Conservation (phyloP, 2,888 invertebrate species). For the Lydus trimaculatus region DNA sequence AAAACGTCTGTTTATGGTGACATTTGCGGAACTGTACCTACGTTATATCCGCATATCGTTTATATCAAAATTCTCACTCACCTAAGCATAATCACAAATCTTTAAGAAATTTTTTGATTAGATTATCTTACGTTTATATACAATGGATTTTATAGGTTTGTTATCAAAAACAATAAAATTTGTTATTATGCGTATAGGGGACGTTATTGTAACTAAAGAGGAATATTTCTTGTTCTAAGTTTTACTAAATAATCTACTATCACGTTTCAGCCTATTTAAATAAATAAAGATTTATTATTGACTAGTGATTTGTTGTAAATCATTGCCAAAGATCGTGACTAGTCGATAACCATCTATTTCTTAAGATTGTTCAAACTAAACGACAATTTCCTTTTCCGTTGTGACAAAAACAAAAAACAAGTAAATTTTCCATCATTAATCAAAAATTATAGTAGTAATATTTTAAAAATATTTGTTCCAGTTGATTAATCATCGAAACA, state of each 20-base stretch:
- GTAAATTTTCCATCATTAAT: not conserved
- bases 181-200: too few species aligned
- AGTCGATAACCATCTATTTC: slow-evolving; percentile 19
- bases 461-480: not conserved
- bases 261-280: slow-evolving; percentile 40
- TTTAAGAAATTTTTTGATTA: too few species aligned
- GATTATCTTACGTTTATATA: too few species aligned
- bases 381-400: slow-evolving; percentile 2
- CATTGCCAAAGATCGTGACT: slow-evolving; percentile 27
- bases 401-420: not conserved
- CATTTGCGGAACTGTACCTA: too few species aligned
- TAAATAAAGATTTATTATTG: slow-evolving; percentile 33
- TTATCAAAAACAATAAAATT: too few species aligned
- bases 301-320: slow-evolving; percentile 29
- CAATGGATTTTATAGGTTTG: too few species aligned
- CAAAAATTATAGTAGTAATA: too few species aligned
- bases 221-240: not conserved
- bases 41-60: too few species aligned
- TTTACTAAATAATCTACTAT: slow-evolving; percentile 24
- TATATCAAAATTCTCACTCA: too few species aligned
- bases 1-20: too few species aligned
- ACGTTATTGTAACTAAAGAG: too few species aligned
- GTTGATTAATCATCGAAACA: not conserved
- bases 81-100: too few species aligned
- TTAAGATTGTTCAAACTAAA: not conserved